These are phyloP conservation scores for Ochropacha duplaris DNA, from an alignment of 2,888 invertebrate species.

Conservation along the genomic window DNA sequence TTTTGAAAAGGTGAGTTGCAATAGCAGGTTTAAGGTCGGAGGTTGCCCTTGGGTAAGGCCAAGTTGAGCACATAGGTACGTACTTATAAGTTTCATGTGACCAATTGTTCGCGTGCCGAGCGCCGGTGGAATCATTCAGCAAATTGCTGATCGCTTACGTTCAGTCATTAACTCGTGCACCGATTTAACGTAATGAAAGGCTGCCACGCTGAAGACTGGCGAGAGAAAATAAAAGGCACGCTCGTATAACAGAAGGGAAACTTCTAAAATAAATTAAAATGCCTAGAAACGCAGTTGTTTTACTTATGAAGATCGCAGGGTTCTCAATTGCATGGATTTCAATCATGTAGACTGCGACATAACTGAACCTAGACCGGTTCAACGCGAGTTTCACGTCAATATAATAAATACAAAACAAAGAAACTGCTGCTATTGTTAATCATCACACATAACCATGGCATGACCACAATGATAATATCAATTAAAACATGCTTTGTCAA, in stretches of 20 bases:
- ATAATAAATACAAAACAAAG: background rate
- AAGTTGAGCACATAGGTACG: constrained; percentile 38
- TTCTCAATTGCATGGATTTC: background rate
- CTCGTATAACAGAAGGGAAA: background rate
- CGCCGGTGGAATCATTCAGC: constrained; percentile 50
- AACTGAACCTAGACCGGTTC: background rate
- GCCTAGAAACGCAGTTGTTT: background rate
- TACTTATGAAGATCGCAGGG: background rate
- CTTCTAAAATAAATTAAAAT: background rate
- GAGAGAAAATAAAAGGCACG: constrained; percentile 9
- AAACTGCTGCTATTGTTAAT: background rate
- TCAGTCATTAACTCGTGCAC: constrained; percentile 13
- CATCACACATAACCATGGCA: background rate
- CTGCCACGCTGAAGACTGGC: constrained; percentile 11
- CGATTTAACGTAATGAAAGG: constrained; percentile 24
- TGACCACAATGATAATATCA: background rate
- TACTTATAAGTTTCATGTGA: constrained; percentile 37
- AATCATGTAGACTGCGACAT: constrained; percentile 7
- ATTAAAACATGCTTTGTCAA: constrained; percentile 1
- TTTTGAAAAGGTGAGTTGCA: constrained; percentile 75
- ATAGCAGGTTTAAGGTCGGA: constrained; percentile 57
- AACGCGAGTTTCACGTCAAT: background rate
- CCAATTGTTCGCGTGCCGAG: constrained; percentile 61
- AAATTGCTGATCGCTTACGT: constrained; percentile 38
- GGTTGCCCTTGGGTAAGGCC: constrained; percentile 63